Base-by-base conservation (phyloP, 2,113 vertebrate species). In the Rutilus rutilus region DNA sequence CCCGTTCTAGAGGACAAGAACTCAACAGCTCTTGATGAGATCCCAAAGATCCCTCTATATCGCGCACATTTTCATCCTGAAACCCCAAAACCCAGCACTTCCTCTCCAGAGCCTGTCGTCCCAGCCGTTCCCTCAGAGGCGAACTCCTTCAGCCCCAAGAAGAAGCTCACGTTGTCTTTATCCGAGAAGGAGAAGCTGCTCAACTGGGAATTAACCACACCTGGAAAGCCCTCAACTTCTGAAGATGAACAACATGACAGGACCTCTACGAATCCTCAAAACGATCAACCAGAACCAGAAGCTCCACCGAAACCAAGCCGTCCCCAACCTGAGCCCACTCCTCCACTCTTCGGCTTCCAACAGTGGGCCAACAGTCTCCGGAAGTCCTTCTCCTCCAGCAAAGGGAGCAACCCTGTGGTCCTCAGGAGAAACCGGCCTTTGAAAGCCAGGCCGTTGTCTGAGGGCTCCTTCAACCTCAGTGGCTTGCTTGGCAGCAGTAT, bases 141-240 rank as follows among this genome's bases (percentile, higher is more conserved):
- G 17, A 11, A 23, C 64, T 47, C 74, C 0, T 84, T 89, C 14
- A 85, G 62, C 15, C 87, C 85, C 0, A 95, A 90, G 86, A 95
- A 92, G 52, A 89, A 90, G 60, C 85, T 95, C 82, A 64, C 64
- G 4, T 50, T 94, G 10, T 91, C 94, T 8, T 50, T 3, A 0
- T 62, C 86, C 5, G 90, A 92, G n/a, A 95, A 92, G 76, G 91
- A 93, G 88, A 93, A 90, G 87, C 92, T 94, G 10, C 90, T 94
- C 27, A 87, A 91, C 85, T 95, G 93, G 93, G 91, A 95, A 19
- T 6, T 89, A 7, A 27, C 64, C 2, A 33, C 89, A 36, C 57
- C 87, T 14, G 92, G 92, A 27, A 89, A 89, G 30, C 45, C 80
- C 42, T 39, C 60, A 47, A 57, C 36, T 14, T 57, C 67, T 19